Percentiles rank a stretch among this genome's conserved stretches.
These are phyloP conservation scores for Malurus melanocephalus DNA, from an alignment of 2,113 vertebrate genomes.

Conservation along the genomic window DNA sequence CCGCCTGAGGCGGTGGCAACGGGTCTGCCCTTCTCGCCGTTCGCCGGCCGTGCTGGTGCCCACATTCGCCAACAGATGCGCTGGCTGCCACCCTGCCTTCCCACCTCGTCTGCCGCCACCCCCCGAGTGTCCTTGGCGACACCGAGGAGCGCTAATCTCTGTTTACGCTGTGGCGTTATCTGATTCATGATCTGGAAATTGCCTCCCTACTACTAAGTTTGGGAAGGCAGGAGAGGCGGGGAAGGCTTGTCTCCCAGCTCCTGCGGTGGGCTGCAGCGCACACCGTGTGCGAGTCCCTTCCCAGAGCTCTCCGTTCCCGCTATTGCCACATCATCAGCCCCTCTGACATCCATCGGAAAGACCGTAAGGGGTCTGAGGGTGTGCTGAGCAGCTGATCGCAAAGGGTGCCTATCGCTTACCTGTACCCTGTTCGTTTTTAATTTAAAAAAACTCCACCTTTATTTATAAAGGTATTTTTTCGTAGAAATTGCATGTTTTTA, in stretches of 20 bases:
- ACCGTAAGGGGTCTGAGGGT: not conserved
- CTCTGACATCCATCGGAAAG: not conserved
- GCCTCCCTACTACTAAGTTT: not conserved
- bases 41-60: not conserved
- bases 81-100: not conserved
- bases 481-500: not conserved
- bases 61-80: not conserved
- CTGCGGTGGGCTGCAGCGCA: not conserved
- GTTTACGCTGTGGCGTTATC: not conserved
- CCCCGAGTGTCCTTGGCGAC: not conserved
- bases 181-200: not conserved
- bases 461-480: too few species aligned
- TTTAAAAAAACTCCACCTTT: rapidly evolving
- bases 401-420: not conserved
- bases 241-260: not conserved
- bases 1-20: rapidly evolving
- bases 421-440: rapidly evolving
- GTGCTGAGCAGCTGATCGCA: not conserved
- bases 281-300: not conserved
- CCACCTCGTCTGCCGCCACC: not conserved
- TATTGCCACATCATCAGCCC: constrained; percentile 73
- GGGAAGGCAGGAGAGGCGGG: not conserved
- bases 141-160: not conserved
- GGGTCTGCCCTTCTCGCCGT: too few species aligned
- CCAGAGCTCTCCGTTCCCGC: not conserved